Evolutionary conservation across 2,113 vertebrate species (phyloP), one percentile per base, ranked within the genome.

Genomic region (Sardina pilchardus): DNA sequence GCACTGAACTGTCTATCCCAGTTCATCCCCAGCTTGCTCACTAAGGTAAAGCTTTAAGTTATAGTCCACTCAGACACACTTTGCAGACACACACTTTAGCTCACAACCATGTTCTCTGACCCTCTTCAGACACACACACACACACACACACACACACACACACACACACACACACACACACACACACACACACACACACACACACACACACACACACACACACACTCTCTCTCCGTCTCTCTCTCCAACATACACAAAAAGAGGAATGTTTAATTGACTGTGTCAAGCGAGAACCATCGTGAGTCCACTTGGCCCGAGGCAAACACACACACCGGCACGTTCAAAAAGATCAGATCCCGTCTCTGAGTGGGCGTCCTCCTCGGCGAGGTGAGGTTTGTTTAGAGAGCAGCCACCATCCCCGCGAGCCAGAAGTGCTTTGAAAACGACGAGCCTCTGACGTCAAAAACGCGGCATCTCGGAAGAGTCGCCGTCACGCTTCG

Each of bases 371-470:
- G 30, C 63, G 1, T 9, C 30, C 19, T 42, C 44, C 19, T 42
- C 44, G 19, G 53, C 24, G 53, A 59, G 53, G 53, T 59, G 53
- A 59, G 53, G 86, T 91, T 93, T 90, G 89, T 93, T 94, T 92
- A 88, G 84, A 93, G 45, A 24, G 91, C 87, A 92, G 85, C 84
- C 87, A 88, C 89, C 87, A 89, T 89, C 84, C 88, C 89, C 59
- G 83, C 48, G 84, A 89, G 86, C 82, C 89, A 88, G 88, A 82
- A 90, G 86, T 30, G 80, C 82, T 88, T 86, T 81, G 82, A 82
- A 45, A 71, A 26, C 83, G 82, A 63, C 48, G 63, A 24, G 81
- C 86, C 30, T 86, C 91, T 91, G 92, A 92, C 87, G 90, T 94
- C 91, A 93, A 43, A 50, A 42, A 53, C 45, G 36, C 81, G 81